A percentile compares a stretch with the other conserved stretches of the same genome.
phyloP scores from a whole-genome alignment of 1,140 invertebrate genomes.

The Drosophila orena region DNA sequence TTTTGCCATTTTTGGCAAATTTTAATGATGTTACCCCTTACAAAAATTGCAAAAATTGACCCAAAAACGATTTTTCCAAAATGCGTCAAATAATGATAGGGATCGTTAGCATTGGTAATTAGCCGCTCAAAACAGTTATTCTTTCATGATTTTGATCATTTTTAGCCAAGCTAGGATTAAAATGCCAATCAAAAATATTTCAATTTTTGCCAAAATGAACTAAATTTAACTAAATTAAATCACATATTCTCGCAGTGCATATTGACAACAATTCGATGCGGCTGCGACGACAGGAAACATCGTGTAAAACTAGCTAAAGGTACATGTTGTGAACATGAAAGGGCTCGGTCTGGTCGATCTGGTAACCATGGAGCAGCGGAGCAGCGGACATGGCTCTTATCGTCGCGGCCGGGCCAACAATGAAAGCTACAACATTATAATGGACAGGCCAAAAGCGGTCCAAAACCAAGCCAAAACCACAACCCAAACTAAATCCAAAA shows the following conservation, averaged over 20 bases:
- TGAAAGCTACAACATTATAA: constrained; percentile 82
- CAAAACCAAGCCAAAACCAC: constrained; percentile 40
- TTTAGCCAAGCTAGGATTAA: no score
- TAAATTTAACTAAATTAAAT: no score
- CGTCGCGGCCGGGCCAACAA: constrained; percentile 60
- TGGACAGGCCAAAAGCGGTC: constrained; percentile 65
- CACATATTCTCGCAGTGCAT: constrained; percentile 28
- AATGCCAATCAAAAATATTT: no score
- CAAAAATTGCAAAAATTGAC: no score
- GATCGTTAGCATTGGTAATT: no score
- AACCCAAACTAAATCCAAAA: constrained; percentile 47
- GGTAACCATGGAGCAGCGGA: constrained; percentile 26
- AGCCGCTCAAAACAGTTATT: no score
- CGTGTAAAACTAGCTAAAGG: constrained; percentile 84
- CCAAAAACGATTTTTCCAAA: no score
- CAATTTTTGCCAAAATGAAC: no score
- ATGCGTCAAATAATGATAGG: no score
- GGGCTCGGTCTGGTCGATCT: constrained; percentile 43
- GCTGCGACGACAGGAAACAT: constrained; percentile 84
- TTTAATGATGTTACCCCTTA: no score
- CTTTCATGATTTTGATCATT: no score
- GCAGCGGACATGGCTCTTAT: constrained; percentile 51
- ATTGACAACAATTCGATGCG: constrained; percentile 84
- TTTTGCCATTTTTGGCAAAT: no score
- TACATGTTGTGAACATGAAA: constrained; percentile 83